Base-by-base conservation (phyloP, 1,140 invertebrate species). In the Homarus americanus region DNA sequence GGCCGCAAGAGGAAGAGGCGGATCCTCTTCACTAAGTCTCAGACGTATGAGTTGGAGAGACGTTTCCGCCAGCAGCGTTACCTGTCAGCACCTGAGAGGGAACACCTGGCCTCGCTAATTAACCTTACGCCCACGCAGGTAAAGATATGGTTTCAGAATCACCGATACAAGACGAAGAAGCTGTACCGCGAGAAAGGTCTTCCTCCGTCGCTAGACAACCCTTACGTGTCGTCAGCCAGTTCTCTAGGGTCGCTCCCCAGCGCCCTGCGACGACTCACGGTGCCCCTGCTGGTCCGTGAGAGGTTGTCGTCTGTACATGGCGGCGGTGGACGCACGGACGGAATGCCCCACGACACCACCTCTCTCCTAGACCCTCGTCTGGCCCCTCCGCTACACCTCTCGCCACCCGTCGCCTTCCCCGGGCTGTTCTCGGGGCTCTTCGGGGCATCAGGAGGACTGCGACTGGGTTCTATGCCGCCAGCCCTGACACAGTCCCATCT, bases 1-100 rank as follows among this genome's bases (percentile, higher is more conserved):
- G 82, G 82, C 34, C 49, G 89, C 36, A 91, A 91, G 73, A 38
- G 89, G 73, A 91, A 91, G 75, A 28, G 89, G n/a, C 24, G 89
- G 0, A 91, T 91, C 41, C 75, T 91, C 20, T 91, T 91, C 82
- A 91, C 63, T 53, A 91, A 91, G 58, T 53, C 89, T 17, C 89
- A 91, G 53, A 91, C 89, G 1, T 91, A 85, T 53, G 89, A 91
- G 38, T 73, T 91, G 49, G 89, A 91, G 94, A 95, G 98, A 93
- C 95, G 98, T 69, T 99, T 99, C 94, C 96, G 98, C 32, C 98
- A 99, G 94, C 98, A 99, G 94, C 95, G 98, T 82, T 99, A 99
- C 94, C 95, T 99, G 20, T 99, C 97, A 28, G 98, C 98, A 0
- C 98, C 98, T 0, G 99, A 99, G 95, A 95, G 99, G 34, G 99